A percentile compares a stretch with the other conserved stretches of the same genome.
Evolutionary conservation across 2,113 vertebrate species (phyloP).

Genomic region (Megaleporinus macrocephalus): DNA sequence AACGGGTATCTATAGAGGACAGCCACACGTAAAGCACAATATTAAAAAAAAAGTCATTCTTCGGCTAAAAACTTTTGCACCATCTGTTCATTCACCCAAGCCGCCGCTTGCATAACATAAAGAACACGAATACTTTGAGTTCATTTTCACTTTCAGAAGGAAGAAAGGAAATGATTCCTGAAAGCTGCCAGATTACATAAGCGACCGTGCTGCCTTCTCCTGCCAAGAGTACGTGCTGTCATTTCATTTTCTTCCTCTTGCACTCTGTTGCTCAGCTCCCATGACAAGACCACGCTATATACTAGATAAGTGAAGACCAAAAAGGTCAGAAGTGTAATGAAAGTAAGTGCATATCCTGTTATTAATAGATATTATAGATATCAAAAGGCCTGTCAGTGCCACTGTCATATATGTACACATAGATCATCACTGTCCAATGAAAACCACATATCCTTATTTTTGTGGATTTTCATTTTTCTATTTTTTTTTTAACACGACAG

Average conservation of each 20-base stretch:
- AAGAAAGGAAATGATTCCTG: slow-evolving; percentile 51
- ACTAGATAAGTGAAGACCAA: slow-evolving; percentile 15
- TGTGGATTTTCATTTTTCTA: too few relatives aligned
- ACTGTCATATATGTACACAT: neutral
- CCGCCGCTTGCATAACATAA: slow-evolving; percentile 50
- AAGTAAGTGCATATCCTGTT: neutral
- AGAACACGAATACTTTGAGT: slow-evolving; percentile 39
- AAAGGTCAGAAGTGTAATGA: neutral
- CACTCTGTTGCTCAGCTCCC: slow-evolving; percentile 31
- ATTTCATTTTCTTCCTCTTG: slow-evolving; percentile 44
- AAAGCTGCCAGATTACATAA: slow-evolving; percentile 59
- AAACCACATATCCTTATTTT: too few relatives aligned
- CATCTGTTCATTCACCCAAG: slow-evolving; percentile 56
- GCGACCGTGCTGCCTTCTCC: slow-evolving; percentile 44
- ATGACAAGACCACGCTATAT: slow-evolving; percentile 24
- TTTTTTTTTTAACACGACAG: too few relatives aligned
- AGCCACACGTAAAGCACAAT: slow-evolving; percentile 14
- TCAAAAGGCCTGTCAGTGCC: neutral
- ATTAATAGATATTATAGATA: neutral
- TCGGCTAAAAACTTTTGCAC: slow-evolving; percentile 41
- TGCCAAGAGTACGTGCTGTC: slow-evolving; percentile 53
- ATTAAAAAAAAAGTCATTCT: slow-evolving; percentile 17
- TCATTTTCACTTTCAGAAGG: slow-evolving; percentile 50
- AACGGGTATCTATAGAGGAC: neutral
- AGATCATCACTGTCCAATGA: too few relatives aligned